A percentile compares a stretch with the other conserved stretches of the same genome.
phyloP scores from a whole-genome alignment of 2,113 vertebrate genomes.

The Ictidomys tridecemlineatus region DNA sequence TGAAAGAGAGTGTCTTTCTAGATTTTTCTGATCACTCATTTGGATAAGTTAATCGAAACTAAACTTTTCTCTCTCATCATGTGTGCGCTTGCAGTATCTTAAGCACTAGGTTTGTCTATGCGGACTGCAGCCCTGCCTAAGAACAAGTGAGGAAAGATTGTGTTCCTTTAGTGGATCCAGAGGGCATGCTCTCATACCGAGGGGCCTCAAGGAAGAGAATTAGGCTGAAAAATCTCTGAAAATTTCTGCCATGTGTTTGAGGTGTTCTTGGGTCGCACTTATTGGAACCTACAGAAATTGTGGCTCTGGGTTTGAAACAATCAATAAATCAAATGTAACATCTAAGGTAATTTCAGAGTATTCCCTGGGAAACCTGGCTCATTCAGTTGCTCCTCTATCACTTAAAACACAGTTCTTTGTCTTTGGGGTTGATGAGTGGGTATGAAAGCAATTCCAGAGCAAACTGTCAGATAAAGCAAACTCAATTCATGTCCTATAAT shows the following conservation, averaged over 20 bases:
- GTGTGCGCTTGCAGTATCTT: neutral
- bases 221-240: neutral
- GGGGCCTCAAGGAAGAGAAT: neutral
- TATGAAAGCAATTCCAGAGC: slow-evolving; percentile 84
- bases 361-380: slow-evolving; percentile 78
- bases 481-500: slow-evolving; percentile 81
- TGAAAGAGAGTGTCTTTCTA: neutral
- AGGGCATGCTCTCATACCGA: neutral
- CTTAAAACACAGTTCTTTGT: slow-evolving; percentile 84
- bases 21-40: neutral
- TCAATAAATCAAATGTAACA: slow-evolving; percentile 86
- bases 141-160: neutral
- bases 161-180: neutral
- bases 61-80: neutral
- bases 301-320: slow-evolving; percentile 81
- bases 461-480: slow-evolving; percentile 85
- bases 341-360: slow-evolving; percentile 75
- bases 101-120: neutral
- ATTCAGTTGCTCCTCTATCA: slow-evolving; percentile 71
- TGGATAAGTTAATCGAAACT: neutral
- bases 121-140: neutral
- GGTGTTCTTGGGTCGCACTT: slow-evolving; percentile 64
- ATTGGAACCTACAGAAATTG: slow-evolving; percentile 72
- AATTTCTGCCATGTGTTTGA: slow-evolving; percentile 31
- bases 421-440: slow-evolving; percentile 81